Conservation (phyloP, 2,888 invertebrate genomes). For the Rambutsinella grinnellia region DNA sequence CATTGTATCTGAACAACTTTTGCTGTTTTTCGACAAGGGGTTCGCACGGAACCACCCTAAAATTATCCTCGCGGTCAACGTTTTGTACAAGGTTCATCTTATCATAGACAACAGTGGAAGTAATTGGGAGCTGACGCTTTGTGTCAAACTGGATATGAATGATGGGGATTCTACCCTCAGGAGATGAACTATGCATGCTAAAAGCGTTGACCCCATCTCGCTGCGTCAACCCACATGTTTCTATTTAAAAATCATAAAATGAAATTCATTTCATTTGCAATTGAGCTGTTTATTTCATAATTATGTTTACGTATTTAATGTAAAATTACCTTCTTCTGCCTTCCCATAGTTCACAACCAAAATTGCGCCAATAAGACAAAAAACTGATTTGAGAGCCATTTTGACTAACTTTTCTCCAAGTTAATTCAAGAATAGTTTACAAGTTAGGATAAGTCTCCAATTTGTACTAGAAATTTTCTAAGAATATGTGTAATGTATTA, state of each 20-base stretch:
- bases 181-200: conserved; percentile 14
- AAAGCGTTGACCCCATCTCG: conserved; percentile 35
- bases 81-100: conserved; percentile 31
- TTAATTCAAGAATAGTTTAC: too few relatives aligned
- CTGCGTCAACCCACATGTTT: conserved; percentile 28
- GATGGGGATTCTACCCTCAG: conserved; percentile 31
- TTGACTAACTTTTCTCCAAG: too few relatives aligned
- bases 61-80: conserved; percentile 27
- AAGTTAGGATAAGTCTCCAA: too few relatives aligned
- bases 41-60: conserved; percentile 12
- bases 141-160: conserved; percentile 44
- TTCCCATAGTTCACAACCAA: too few relatives aligned
- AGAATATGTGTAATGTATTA: too few relatives aligned
- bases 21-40: conserved; percentile 25
- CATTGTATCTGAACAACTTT: conserved; percentile 36
- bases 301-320: too few relatives aligned
- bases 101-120: conserved; percentile 39
- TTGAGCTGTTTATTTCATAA: too few relatives aligned
- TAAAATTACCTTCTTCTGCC: too few relatives aligned
- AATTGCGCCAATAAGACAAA: too few relatives aligned
- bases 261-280: too few relatives aligned
- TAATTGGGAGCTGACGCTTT: conserved; percentile 28
- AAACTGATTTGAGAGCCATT: too few relatives aligned
- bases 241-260: conserved; percentile 18
- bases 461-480: too few relatives aligned